These are phyloP conservation scores for Nudaria mundana DNA, from an alignment of 2,888 invertebrate genomes.

Conservation along the genomic window DNA sequence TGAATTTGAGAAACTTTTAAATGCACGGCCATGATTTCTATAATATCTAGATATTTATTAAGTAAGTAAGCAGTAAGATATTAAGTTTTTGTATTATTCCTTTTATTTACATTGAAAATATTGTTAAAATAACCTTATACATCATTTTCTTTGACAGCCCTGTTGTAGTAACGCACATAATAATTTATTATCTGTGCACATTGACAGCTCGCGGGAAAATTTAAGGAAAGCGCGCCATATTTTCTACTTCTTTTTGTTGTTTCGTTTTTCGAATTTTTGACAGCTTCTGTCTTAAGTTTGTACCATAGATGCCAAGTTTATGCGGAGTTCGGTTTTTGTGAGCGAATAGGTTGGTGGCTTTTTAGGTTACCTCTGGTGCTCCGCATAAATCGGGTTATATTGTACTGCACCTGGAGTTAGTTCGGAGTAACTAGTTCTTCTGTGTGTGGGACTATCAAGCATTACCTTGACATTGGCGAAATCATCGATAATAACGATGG, in stretches of 20 bases:
- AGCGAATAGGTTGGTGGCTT: not conserved
- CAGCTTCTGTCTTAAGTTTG: not conserved
- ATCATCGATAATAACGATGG: no score
- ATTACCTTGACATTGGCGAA: no score
- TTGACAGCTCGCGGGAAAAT: slow-evolving; percentile 45
- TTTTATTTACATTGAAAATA: no score
- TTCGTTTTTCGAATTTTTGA: slow-evolving; percentile 15
- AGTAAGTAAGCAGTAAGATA: no score
- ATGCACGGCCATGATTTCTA: no score
- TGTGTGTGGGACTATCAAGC: no score
- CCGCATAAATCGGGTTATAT: no score
- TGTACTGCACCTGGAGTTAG: no score
- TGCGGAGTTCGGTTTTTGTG: not conserved
- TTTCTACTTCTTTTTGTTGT: slow-evolving; percentile 13
- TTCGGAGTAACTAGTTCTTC: no score
- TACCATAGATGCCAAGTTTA: not conserved
- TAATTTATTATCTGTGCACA: slow-evolving; percentile 54
- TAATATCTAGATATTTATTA: no score
- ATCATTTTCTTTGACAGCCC: slow-evolving; percentile 19
- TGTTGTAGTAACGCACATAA: slow-evolving; percentile 40
- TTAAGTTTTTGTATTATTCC: no score
- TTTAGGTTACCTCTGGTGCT: not conserved
- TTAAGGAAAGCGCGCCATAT: slow-evolving; percentile 18
- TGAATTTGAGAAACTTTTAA: no score
- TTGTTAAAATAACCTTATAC: not conserved